A percentile compares a stretch with the other conserved stretches of the same genome.
Conservation (phyloP, 1,140 invertebrate genomes). For the Drosophila arizonae region DNA sequence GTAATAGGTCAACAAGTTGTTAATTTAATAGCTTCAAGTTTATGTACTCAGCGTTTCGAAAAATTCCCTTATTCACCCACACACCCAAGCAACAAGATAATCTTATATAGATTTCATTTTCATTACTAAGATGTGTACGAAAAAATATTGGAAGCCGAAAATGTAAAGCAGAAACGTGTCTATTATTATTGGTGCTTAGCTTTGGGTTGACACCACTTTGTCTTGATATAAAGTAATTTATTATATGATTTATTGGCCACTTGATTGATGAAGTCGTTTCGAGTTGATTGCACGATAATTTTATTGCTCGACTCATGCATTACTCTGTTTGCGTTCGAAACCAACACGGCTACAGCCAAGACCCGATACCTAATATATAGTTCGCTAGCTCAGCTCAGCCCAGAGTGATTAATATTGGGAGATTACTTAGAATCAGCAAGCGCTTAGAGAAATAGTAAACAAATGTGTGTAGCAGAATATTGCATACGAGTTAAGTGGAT, state of each 20-base stretch:
- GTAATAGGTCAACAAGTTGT: neutral
- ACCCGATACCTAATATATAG: neutral
- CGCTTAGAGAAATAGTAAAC: neutral
- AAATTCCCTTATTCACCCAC: neutral
- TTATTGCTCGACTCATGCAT: conserved; percentile 50
- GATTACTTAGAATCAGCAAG: conserved; percentile 59
- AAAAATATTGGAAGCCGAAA: neutral
- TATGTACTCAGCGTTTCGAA: no score
- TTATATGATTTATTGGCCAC: conserved; percentile 65
- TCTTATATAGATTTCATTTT: neutral
- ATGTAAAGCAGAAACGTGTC: conserved; percentile 3
- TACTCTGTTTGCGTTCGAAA: neutral
- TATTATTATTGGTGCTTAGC: conserved; percentile 23
- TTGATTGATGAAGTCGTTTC: conserved; percentile 72
- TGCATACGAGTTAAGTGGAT: no score
- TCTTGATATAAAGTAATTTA: conserved; percentile 69
- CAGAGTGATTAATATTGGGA: conserved; percentile 54
- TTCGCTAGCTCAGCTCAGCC: conserved; percentile 34
- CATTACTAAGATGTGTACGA: neutral
- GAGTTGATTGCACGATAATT: conserved; percentile 65
- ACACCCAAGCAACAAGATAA: neutral
- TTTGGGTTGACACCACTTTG: conserved; percentile 60
- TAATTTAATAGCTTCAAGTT: no score
- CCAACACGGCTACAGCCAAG: neutral
- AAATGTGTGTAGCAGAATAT: no score